These are phyloP conservation scores for Gryllus bimaculatus DNA, from an alignment of 1,140 invertebrate genomes.

Conservation along the genomic window DNA sequence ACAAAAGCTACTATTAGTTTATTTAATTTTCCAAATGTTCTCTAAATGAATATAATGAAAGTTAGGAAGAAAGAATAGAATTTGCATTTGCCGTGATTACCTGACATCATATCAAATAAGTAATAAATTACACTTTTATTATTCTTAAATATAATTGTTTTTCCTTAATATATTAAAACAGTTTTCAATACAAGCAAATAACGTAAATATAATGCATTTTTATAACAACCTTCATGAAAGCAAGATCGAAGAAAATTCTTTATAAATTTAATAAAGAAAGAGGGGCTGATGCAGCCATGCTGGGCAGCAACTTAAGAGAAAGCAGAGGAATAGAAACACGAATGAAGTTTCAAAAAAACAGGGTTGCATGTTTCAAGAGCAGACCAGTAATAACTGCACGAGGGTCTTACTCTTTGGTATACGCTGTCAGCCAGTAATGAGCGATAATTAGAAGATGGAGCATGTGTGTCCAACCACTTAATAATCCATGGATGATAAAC, in stretches of 20 bases:
- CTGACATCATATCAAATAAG: no score
- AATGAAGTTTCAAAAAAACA: neutral
- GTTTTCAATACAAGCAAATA: no score
- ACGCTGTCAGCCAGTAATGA: conserved; percentile 51
- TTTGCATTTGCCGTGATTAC: no score
- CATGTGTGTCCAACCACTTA: conserved; percentile 57
- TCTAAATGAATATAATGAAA: no score
- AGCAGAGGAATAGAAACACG: neutral
- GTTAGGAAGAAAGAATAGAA: no score
- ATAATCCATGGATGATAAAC: conserved; percentile 28
- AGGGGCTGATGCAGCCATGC: neutral
- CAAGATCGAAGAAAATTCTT: neutral
- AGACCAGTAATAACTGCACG: conserved; percentile 9
- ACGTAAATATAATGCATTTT: no score
- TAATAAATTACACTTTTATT: no score
- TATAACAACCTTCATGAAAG: no score
- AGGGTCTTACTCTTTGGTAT: conserved; percentile 24
- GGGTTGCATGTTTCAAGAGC: neutral
- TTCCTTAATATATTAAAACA: no score
- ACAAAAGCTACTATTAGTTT: no score
- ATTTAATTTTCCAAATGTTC: no score
- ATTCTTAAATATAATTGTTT: no score
- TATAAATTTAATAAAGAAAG: neutral
- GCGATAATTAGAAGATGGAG: conserved; percentile 49
- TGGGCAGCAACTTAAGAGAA: neutral